phyloP scores from a whole-genome alignment of 2,113 vertebrate species.

The Grallaria varia region DNA sequence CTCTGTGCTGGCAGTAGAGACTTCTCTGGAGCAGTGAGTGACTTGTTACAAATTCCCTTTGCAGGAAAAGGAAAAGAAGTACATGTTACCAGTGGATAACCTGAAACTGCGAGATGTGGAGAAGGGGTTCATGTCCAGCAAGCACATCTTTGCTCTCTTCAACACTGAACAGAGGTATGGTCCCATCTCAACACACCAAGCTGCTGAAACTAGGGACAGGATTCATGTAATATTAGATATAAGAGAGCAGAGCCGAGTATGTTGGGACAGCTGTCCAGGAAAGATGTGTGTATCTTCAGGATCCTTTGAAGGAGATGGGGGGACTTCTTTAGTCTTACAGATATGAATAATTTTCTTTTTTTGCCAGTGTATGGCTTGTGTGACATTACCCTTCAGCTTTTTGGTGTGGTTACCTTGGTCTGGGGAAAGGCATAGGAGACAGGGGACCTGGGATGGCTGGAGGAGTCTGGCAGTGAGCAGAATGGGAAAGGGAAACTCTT shows the following conservation, averaged over 20 bases:
- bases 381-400: not conserved
- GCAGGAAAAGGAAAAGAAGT: constrained; percentile 97
- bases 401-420: not conserved
- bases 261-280: not conserved
- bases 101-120: constrained; percentile 94
- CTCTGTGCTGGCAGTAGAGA: not conserved
- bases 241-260: not conserved
- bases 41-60: constrained; percentile 18
- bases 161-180: constrained; percentile 96
- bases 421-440: not conserved
- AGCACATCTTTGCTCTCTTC: constrained; percentile 96
- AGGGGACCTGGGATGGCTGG: not conserved
- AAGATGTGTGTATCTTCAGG: not conserved
- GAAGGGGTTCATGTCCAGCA: constrained; percentile 99
- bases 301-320: not conserved
- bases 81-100: constrained; percentile 97
- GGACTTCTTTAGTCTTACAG: not conserved
- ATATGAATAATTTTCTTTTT: not conserved
- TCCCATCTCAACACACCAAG: not conserved
- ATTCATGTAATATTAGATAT: not conserved
- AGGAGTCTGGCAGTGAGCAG: not conserved
- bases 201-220: not conserved
- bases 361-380: not conserved
- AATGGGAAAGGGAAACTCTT: not conserved
- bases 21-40: not conserved